Conservation (phyloP, 2,888 invertebrate genomes). For the Erebia ligea region DNA sequence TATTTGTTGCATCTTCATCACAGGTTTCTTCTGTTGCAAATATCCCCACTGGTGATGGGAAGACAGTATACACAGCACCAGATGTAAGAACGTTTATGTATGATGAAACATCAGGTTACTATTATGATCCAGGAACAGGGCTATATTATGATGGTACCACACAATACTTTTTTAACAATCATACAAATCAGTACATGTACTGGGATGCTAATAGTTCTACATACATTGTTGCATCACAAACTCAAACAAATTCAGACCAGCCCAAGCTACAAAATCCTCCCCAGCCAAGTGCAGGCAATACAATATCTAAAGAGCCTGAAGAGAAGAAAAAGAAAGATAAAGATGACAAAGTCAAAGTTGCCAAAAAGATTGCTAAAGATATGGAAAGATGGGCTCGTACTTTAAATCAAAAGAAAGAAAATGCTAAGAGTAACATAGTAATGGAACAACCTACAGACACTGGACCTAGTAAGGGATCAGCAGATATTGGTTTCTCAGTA, state of each 20-base stretch:
- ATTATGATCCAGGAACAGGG: constrained; percentile 96
- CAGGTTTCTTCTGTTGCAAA: constrained; percentile 70
- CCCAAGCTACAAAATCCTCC: constrained; percentile 61
- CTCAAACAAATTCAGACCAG: constrained; percentile 66
- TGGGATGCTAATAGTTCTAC: constrained; percentile 92
- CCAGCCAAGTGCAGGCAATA: constrained; percentile 58
- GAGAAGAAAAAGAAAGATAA: constrained; percentile 89
- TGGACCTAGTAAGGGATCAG: constrained; percentile 87
- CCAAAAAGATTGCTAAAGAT: constrained; percentile 97
- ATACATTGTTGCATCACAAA: constrained; percentile 81
- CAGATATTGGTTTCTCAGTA: constrained; percentile 96
- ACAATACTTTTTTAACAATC: constrained; percentile 97
- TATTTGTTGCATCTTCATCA: constrained; percentile 67
- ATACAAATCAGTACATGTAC: constrained; percentile 95
- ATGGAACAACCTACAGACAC: constrained; percentile 75
- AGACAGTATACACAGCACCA: constrained; percentile 88
- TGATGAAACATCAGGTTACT: constrained; percentile 97
- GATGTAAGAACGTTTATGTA: constrained; percentile 96
- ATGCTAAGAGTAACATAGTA: constrained; percentile 71
- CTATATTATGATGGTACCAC: constrained; percentile 98
- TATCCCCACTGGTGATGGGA: constrained; percentile 85
- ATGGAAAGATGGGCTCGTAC: constrained; percentile 97
- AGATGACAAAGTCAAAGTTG: constrained; percentile 97
- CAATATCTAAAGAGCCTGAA: constrained; percentile 67
- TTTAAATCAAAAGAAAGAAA: constrained; percentile 97